Evolutionary conservation across 1,140 invertebrate genomes (phyloP), one percentile per base, ranked within the genome.

Genomic region (Pemphigus obesinymphae): DNA sequence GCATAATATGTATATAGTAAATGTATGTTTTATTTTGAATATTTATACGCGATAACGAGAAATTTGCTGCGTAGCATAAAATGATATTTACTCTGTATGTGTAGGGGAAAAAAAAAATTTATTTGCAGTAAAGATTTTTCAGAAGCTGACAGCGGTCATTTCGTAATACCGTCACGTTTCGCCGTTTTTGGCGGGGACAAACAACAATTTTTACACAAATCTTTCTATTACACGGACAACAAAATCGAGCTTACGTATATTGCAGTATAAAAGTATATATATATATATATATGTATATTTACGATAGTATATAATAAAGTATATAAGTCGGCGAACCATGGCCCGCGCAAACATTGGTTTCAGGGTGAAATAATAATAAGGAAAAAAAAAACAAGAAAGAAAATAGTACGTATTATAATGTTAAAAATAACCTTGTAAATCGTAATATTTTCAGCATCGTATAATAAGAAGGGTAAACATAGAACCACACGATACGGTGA

Each of bases 111-210:
- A 40, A 17, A 40, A 45, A 48, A 72, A 72, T 20, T 6, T 48
- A 48, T 72, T 72, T 72, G 83, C 31, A 40, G 26, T 43, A n/a
- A 63, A 37, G 55, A 26, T 82, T 82, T 40, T 58, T n/a, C 53
- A 43, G 23, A 3, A n/a, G 17, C 29, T 37, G 43, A 37, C 20
- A 10, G 17, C 10, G 81, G 63, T 55, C 37, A 48, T 61, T 48
- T 45, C 17, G 31, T 37, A 40, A 50, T 63, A 68, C 26, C 15
- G 45, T 68, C 58, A 55, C 48, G 58, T 55, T 48, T 37, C 29
- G 40, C 29, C 48, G 58, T 82, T 82, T 68, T 48, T 53, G n/a
- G n/a, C 81, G 23, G 34, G 15, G n/a, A 58, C 73, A 72, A 48
- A 45, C 53, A 55, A 37, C 55, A 17, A 50, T 48, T 73, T 48